Evolutionary conservation across 2,888 invertebrate species (phyloP), one percentile per base, ranked within the genome.

Genomic region (Netelia fuscicornis): DNA sequence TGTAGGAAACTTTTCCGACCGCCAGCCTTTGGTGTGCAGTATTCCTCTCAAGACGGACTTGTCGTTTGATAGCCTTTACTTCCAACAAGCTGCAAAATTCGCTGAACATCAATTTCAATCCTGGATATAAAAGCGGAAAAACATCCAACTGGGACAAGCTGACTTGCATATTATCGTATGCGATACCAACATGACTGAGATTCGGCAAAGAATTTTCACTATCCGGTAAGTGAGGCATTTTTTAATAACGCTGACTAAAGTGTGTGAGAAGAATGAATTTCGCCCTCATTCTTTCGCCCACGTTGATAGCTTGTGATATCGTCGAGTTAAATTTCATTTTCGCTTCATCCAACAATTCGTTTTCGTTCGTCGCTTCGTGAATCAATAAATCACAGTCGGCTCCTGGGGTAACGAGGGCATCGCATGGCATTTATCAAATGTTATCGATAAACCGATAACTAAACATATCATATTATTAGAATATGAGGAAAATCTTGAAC

Each of bases 361-460:
- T 98, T 91, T 98, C 99, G 97, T 99, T 98, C 0, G 99, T 99
- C 3, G 99, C 99, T 94, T 99, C 99, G 94, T 99, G 99, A 88
- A 99, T 98, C 0, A 99, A 95, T 8, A 99, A 93, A 87, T 98
- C 97, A 58, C 98, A 98, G 58, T 90, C 64, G 62, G 78, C 11
- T 94, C 98, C 99, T 67, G 98, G 94, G 62, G 95, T 93, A 0
- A 98, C 95, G 0, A 99, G 95, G 85, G 95, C 95, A 0, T 96
- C 95, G 91, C 97, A 97, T 0, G 99, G 99, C 96, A 98, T 97
- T 83, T 77, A 60, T 48, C 17, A 44, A 71, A 67, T 65, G 25
- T 75, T 77, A 67, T 52, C 10, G 6, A 58, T 42, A 71, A 70
- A 79, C 76, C 65, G 44, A 72, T 78, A 20, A 42, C 25, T 25